Conservation (phyloP, 2,113 vertebrate genomes). For the Polypterus bichir region DNA sequence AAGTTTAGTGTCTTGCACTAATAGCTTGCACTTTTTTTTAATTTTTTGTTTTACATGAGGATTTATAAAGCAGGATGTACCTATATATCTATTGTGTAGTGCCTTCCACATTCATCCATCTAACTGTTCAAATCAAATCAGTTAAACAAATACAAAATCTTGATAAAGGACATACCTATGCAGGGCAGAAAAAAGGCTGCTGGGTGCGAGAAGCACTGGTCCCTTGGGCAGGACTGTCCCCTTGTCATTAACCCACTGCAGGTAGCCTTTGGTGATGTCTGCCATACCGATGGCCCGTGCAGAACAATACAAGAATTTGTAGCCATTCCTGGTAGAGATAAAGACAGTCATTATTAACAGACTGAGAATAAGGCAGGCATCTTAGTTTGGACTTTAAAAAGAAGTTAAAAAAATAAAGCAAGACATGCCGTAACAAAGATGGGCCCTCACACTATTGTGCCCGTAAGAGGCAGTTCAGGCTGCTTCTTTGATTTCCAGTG, state of each 20-base stretch:
- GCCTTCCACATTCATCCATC: too few relatives aligned
- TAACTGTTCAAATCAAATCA: neutral
- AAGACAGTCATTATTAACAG: neutral
- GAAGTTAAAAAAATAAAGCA: too few relatives aligned
- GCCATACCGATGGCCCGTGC: constrained; percentile 86
- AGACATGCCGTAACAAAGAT: too few relatives aligned
- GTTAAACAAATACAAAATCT: constrained; percentile 1
- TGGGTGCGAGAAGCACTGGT: constrained; percentile 81
- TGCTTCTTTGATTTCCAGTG: too few relatives aligned
- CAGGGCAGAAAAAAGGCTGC: constrained; percentile 83
- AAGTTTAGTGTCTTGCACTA: neutral
- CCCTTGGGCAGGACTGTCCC: constrained; percentile 75
- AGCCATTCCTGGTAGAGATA: constrained; percentile 66
- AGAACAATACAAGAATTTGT: constrained; percentile 93
- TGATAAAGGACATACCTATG: constrained; percentile 58
- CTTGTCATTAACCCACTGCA: constrained; percentile 73
- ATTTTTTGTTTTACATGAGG: neutral
- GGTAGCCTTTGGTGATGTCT: constrained; percentile 76
- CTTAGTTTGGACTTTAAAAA: too few relatives aligned
- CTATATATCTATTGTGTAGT: neutral
- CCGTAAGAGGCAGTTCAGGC: too few relatives aligned
- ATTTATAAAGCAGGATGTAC: neutral
- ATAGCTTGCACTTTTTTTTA: neutral
- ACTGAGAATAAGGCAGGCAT: too few relatives aligned
- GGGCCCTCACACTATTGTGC: too few relatives aligned